These are phyloP conservation scores for Sphinx pinastri DNA, from an alignment of 2,888 invertebrate genomes.

Conservation along the genomic window DNA sequence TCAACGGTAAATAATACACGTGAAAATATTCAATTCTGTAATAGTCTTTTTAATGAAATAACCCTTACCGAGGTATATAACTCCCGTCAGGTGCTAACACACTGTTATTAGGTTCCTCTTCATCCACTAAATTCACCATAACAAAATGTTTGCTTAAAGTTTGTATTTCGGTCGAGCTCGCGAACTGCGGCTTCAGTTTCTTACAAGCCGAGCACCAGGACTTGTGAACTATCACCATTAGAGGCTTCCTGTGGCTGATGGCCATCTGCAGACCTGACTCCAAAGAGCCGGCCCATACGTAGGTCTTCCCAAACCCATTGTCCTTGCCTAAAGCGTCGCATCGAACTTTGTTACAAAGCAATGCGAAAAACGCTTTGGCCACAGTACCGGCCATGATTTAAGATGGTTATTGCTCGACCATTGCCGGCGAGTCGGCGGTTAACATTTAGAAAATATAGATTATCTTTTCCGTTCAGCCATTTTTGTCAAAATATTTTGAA, in stretches of 20 bases:
- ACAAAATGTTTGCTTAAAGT: constrained; percentile 85
- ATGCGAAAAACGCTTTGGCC: constrained; percentile 58
- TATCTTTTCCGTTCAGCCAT: constrained; percentile 50
- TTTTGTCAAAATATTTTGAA: constrained; percentile 43
- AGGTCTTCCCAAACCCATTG: constrained; percentile 73
- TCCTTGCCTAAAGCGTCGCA: constrained; percentile 61
- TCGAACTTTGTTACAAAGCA: constrained; percentile 58
- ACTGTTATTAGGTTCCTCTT: constrained; percentile 79
- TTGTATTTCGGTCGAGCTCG: constrained; percentile 81
- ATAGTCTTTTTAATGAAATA: not conserved
- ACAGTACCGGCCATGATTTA: constrained; percentile 60
- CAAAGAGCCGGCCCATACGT: constrained; percentile 76
- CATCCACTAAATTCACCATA: constrained; percentile 86
- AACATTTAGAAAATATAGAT: constrained; percentile 53
- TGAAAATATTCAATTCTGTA: not conserved
- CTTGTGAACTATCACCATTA: constrained; percentile 87
- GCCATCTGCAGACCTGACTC: constrained; percentile 73
- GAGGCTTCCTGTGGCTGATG: constrained; percentile 78
- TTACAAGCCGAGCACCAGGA: constrained; percentile 87
- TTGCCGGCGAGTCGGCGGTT: constrained; percentile 37
- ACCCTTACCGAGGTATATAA: constrained; percentile 84
- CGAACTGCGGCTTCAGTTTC: constrained; percentile 85
- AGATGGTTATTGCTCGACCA: constrained; percentile 31
- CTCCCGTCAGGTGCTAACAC: constrained; percentile 86
- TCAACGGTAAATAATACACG: no score